phyloP scores from a whole-genome alignment of 2,113 vertebrate genomes.

The Morone saxatilis region DNA sequence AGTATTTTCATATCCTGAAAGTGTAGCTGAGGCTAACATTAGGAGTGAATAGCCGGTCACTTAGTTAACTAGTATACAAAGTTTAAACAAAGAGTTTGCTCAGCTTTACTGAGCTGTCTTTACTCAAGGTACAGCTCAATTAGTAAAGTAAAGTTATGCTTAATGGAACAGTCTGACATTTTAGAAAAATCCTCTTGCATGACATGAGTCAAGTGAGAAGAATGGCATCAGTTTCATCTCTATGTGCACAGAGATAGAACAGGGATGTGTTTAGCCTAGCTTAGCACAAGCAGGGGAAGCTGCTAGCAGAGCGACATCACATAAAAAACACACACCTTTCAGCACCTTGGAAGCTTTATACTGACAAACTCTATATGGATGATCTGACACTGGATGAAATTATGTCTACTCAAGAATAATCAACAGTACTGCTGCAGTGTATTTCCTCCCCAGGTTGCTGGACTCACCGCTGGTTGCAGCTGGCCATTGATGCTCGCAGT shows the following conservation, averaged over 20 bases:
- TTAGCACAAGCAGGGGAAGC: background rate
- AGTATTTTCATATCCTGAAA: background rate
- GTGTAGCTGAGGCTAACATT: background rate
- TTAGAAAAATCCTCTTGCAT: background rate
- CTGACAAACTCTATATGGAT: background rate
- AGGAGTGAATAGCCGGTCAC: background rate
- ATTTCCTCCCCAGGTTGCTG: background rate
- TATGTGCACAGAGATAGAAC: background rate
- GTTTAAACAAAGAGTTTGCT: background rate
- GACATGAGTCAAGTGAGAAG: constrained; percentile 10
- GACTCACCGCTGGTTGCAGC: constrained; percentile 91
- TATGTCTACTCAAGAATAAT: background rate
- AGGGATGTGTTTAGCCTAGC: background rate
- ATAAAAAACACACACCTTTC: background rate
- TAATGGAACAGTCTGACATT: constrained; percentile 4
- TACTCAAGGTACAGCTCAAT: background rate
- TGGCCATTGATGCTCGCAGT: constrained; percentile 93
- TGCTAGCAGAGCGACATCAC: background rate
- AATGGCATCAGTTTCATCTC: background rate
- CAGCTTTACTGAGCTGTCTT: background rate
- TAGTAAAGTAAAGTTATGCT: background rate
- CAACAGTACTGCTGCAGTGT: background rate
- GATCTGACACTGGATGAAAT: background rate
- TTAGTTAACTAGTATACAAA: background rate
- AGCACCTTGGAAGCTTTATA: background rate